phyloP scores from a whole-genome alignment of 2,888 invertebrate genomes.

The Lottia gigantea region DNA sequence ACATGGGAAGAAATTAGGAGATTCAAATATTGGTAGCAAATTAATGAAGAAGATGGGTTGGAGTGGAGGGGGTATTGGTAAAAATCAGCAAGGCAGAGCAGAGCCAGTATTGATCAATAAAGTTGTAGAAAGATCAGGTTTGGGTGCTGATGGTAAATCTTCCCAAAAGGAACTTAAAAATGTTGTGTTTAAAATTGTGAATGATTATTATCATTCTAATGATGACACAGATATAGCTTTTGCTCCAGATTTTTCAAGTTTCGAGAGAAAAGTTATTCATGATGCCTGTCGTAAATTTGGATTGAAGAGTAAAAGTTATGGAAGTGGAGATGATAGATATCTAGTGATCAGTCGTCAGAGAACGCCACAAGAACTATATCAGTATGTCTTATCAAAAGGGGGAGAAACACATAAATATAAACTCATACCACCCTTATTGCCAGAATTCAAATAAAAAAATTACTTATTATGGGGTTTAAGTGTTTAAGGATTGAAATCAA shows the following conservation, averaged over 20 bases:
- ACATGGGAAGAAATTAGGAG: constrained; percentile 41
- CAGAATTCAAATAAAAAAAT: neutral
- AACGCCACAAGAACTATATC: constrained; percentile 69
- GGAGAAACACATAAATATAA: constrained; percentile 72
- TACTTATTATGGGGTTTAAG: no score
- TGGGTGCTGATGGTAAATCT: constrained; percentile 55
- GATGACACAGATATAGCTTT: constrained; percentile 68
- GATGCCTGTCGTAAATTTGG: constrained; percentile 65
- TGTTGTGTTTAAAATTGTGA: constrained; percentile 56
- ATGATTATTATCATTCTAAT: constrained; percentile 60
- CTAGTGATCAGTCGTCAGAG: constrained; percentile 72
- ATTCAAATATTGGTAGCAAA: constrained; percentile 72
- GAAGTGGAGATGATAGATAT: constrained; percentile 69
- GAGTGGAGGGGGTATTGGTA: constrained; percentile 79
- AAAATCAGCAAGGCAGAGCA: constrained; percentile 74
- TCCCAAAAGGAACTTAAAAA: constrained; percentile 48
- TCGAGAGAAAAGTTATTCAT: constrained; percentile 69
- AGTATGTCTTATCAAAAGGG: constrained; percentile 69
- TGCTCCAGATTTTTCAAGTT: constrained; percentile 67
- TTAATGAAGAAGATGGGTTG: constrained; percentile 80
- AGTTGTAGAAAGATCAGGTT: constrained; percentile 60
- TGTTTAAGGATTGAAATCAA: no score
- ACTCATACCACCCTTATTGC: constrained; percentile 58
- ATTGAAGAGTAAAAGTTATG: constrained; percentile 72
- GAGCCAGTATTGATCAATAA: constrained; percentile 72